Base-by-base conservation (phyloP, 2,888 invertebrate species). In the Eupelmus urozonus region DNA sequence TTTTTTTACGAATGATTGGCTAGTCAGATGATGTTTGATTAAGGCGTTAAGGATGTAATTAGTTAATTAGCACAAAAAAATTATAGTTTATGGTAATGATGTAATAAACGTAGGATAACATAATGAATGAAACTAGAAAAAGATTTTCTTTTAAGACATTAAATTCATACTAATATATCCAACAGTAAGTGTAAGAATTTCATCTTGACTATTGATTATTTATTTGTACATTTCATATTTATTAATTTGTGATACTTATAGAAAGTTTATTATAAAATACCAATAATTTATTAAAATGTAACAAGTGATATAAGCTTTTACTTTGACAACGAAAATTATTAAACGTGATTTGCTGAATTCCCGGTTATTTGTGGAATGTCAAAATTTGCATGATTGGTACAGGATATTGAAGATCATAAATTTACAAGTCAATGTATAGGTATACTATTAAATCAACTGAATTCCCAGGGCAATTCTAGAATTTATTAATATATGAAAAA, bases 351-450 rank as follows among this genome's bases (percentile, higher is more conserved):
- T 62, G 53, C 4, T 55, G 55, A 74, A 62, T 55, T 69, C n/a
- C 34, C 42, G 42, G 34, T 18, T 70, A 63, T 63, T 76, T 76
- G 42, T 57, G 63, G 70, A 76, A 65, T 65, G 51, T 65, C 34
- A 27, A 60, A 59, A 18, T 29, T 40, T 71, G 40, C 65, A 57
- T 57, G 49, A 59, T 76, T 57, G 70, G 27, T 69, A 42, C 59
- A 72, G 29, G 71, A 59, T 49, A 71, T 76, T 34, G 20, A 76
- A 65, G 59, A 66, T 66, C 51, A 65, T 65, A 70, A 70, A 65
- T 70, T 65, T 65, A 51, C 57, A 65, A 71, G 25, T 63, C 65
- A 65, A 71, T 65, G 40, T 55, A 51, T 27, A 29, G 49, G 9
- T 70, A 51, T 51, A 51, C 51, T 60, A 25, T 27, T 42, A 29